phyloP scores from a whole-genome alignment of 2,797 vertebrate species.

The Syndactyla subalaris region DNA sequence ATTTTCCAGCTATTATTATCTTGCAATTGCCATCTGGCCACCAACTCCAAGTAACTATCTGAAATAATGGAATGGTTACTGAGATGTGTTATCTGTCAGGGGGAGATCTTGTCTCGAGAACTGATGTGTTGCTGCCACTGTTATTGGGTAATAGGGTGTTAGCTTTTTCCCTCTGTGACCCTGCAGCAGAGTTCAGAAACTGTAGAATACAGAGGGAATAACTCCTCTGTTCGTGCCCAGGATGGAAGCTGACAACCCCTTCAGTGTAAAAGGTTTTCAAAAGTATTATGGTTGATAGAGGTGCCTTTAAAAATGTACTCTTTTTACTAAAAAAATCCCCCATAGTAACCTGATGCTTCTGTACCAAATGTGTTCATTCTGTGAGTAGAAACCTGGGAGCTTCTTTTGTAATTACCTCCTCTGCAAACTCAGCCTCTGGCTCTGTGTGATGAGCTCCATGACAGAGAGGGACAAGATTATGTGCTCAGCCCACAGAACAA shows the following conservation, averaged over 20 bases:
- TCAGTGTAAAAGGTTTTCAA: background rate
- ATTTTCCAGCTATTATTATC: constrained; percentile 4
- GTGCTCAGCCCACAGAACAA: background rate
- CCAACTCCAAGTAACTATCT: background rate
- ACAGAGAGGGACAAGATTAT: background rate
- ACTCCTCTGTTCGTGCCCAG: background rate
- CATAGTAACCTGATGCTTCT: background rate
- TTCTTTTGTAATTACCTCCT: background rate
- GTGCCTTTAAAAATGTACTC: background rate
- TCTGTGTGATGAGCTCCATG: background rate
- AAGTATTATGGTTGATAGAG: background rate
- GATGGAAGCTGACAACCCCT: background rate
- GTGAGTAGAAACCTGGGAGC: background rate
- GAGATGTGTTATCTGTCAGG: background rate
- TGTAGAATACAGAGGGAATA: background rate
- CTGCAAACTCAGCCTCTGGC: background rate
- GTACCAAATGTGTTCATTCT: background rate
- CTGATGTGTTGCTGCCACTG: background rate
- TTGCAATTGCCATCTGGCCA: constrained; percentile 21
- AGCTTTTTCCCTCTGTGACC: background rate
- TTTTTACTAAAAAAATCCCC: background rate
- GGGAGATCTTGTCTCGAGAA: background rate
- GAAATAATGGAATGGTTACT: background rate
- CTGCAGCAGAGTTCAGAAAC: background rate
- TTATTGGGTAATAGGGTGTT: background rate